Conservation (phyloP, 2,113 vertebrate genomes). For the Microcebus murinus region DNA sequence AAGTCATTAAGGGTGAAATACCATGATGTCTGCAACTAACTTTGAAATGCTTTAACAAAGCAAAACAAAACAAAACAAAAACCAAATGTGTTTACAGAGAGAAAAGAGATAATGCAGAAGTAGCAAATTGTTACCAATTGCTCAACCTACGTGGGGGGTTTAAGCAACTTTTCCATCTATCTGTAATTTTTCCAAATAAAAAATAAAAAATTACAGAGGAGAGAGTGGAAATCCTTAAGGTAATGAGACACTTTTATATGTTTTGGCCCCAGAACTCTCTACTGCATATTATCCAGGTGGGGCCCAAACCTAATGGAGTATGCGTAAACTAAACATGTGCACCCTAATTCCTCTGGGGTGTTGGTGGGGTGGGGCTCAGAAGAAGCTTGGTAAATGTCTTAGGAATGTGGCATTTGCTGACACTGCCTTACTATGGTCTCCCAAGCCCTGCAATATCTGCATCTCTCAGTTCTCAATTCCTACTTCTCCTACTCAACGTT, state of each 20-base stretch:
- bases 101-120: background rate
- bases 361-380: background rate
- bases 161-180: background rate
- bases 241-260: background rate
- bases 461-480: background rate
- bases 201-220: background rate
- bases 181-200: background rate
- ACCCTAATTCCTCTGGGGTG: background rate
- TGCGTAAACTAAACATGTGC: background rate
- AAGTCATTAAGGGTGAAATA: constrained; percentile 20
- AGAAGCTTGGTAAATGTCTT: background rate
- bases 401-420: background rate
- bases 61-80: background rate
- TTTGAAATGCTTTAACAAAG: constrained; percentile 6
- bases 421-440: background rate
- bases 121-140: background rate
- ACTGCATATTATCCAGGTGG: no score
- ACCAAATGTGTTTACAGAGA: background rate
- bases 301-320: background rate
- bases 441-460: background rate
- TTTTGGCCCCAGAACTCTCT: background rate
- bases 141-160: background rate
- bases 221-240: background rate
- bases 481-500: background rate
- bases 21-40: background rate